Conservation (phyloP, 2,888 invertebrate species). For the Gastracanthus pulcherrimus region DNA sequence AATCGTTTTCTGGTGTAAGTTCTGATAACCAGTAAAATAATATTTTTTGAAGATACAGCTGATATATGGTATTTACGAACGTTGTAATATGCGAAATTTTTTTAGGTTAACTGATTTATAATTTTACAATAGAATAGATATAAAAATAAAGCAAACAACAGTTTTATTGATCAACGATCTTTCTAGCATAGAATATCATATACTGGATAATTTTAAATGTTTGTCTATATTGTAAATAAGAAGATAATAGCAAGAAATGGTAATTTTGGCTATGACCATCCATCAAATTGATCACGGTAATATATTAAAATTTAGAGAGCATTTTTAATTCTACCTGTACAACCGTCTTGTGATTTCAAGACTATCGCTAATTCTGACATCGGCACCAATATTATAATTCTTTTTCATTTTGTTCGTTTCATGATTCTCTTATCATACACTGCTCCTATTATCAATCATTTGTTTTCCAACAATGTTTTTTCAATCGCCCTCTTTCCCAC, state of each 20-base stretch:
- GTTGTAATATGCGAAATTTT: background rate
- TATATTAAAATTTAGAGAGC: background rate
- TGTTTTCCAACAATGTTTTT: slow-evolving; percentile 22
- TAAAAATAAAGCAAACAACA: too few species aligned
- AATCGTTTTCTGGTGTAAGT: too few species aligned
- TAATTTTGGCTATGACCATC: too few species aligned
- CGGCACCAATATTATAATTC: slow-evolving; percentile 78
- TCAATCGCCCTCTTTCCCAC: background rate
- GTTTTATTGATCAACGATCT: too few species aligned
- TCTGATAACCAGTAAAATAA: too few species aligned
- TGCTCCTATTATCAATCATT: slow-evolving; percentile 38
- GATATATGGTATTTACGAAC: too few species aligned
- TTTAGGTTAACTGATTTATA: background rate
- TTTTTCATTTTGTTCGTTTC: slow-evolving; percentile 77
- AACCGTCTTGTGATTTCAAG: slow-evolving; percentile 80
- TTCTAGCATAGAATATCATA: too few species aligned
- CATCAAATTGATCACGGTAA: background rate
- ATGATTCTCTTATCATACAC: slow-evolving; percentile 25
- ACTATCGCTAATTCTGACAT: slow-evolving; percentile 79
- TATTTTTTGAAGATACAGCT: background rate
- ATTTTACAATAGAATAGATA: too few species aligned
- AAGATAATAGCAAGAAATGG: too few species aligned
- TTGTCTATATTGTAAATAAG: too few species aligned
- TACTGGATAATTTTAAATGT: too few species aligned
- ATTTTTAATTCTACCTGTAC: slow-evolving; percentile 77